Conservation (phyloP, 2,797 vertebrate species). For the Erithacus rubecula region DNA sequence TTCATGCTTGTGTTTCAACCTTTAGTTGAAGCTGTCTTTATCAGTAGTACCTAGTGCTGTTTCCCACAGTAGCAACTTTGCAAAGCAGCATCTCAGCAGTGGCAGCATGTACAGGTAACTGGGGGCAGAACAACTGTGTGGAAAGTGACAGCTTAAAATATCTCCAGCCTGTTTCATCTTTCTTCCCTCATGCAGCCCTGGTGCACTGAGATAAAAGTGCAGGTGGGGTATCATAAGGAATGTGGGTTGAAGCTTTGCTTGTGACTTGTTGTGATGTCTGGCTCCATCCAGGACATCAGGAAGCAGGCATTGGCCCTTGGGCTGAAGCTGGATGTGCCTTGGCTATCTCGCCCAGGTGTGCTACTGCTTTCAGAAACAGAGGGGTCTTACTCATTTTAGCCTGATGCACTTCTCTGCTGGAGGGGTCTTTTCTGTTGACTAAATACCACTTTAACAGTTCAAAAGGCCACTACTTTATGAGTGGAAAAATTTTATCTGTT, state of each 20-base stretch:
- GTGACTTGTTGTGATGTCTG: background rate
- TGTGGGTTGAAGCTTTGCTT: background rate
- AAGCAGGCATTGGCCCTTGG: background rate
- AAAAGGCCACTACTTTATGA: background rate
- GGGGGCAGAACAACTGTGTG: background rate
- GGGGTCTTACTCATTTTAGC: background rate
- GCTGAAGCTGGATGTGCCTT: background rate
- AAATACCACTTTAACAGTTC: background rate
- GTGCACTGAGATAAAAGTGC: background rate
- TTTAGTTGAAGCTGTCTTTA: background rate
- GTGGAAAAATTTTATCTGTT: constrained; percentile 51
- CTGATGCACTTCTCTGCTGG: fast-evolving
- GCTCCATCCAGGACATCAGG: background rate
- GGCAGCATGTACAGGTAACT: background rate
- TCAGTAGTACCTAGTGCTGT: background rate
- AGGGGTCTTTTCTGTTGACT: background rate
- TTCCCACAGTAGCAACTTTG: background rate
- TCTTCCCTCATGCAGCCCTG: background rate
- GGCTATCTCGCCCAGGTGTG: fast-evolving
- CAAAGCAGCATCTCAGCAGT: background rate
- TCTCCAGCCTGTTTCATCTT: background rate
- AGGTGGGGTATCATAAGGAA: background rate
- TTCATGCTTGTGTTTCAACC: background rate
- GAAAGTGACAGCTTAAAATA: background rate
- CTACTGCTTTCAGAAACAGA: background rate